Evolutionary conservation across 2,888 invertebrate species (phyloP), one percentile per base, ranked within the genome.

Genomic region (Cerceris rybyensis): DNA sequence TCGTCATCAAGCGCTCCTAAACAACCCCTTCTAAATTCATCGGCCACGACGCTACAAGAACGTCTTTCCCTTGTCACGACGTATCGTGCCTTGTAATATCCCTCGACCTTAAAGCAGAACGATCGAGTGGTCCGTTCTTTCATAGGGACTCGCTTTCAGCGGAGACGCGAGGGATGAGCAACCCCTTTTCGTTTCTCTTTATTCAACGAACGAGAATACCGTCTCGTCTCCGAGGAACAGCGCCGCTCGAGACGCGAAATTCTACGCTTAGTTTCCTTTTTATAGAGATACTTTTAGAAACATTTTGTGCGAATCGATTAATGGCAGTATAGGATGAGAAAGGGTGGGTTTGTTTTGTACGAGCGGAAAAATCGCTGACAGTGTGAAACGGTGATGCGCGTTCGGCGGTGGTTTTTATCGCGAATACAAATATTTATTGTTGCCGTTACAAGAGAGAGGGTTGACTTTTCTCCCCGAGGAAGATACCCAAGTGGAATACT

Each of bases 311-410:
- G 78, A 68, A 76, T 74, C 74, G 59, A 72, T 28, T 68, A 74
- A 58, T 81, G 83, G 83, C 83, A 83, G 83, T 81, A 76, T 83
- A 68, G 65, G 63, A 66, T 50, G 59, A 64, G 70, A 75, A 58
- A 66, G 65, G 67, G 59, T 63, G 28, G 28, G 28, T 41, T 7
- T 7, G 28, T 63, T 70, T 74, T 64, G 80, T 68, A 58, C 60
- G 64, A 58, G 58, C 66, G 55, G 55, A 61, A 42, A 58, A 60
- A 58, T 55, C 55, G 55, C 55, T 16, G 28, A 55, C 55, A 55
- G 55, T 55, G 55, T 55, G 55, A 55, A 16, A 55, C 16, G 7
- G 11, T 2, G 9, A 50, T 46, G 11, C 28, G 28, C 28, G n/a
- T 50, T 50, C 50, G 50, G 7, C 50, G 50, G 50, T 2, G 11